Evolutionary conservation across 2,888 invertebrate genomes (phyloP).

Genomic region (Athripsodes cinereus): DNA sequence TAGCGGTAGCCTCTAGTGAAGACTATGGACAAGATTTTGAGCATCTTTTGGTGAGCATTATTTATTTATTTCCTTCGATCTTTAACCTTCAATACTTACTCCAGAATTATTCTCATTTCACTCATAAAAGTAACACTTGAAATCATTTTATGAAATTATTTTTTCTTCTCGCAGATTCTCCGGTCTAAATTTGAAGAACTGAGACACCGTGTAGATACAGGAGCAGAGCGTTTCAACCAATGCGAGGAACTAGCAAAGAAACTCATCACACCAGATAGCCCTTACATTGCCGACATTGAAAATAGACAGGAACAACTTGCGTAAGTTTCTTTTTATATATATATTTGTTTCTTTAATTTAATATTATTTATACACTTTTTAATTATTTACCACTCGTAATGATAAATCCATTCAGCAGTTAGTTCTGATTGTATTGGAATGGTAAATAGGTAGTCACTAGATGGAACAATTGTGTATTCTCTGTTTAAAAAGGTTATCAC

Average conservation of each 20-base stretch:
- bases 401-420: no score
- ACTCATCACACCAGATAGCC: slow-evolving; percentile 76
- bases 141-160: no score
- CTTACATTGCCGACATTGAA: slow-evolving; percentile 80
- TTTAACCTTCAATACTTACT: neutral
- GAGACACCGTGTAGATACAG: slow-evolving; percentile 83
- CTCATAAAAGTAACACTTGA: no score
- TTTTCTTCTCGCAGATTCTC: slow-evolving; percentile 67
- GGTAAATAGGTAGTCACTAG: no score
- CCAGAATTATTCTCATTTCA: no score
- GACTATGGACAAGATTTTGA: slow-evolving; percentile 95
- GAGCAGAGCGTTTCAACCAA: slow-evolving; percentile 83
- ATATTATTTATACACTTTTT: no score
- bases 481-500: no score
- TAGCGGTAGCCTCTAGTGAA: slow-evolving; percentile 81
- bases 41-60: slow-evolving; percentile 61
- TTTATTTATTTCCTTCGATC: neutral
- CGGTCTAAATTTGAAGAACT: slow-evolving; percentile 91
- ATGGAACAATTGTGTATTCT: no score
- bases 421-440: no score
- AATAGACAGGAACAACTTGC: slow-evolving; percentile 80
- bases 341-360: no score
- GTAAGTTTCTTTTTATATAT: slow-evolving; percentile 50
- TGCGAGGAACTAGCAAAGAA: slow-evolving; percentile 88
- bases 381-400: no score